Percentiles rank a stretch among this genome's conserved stretches.
These are phyloP conservation scores for Oryctes rhinoceros DNA, from an alignment of 1,140 invertebrate species.

Conservation along the genomic window DNA sequence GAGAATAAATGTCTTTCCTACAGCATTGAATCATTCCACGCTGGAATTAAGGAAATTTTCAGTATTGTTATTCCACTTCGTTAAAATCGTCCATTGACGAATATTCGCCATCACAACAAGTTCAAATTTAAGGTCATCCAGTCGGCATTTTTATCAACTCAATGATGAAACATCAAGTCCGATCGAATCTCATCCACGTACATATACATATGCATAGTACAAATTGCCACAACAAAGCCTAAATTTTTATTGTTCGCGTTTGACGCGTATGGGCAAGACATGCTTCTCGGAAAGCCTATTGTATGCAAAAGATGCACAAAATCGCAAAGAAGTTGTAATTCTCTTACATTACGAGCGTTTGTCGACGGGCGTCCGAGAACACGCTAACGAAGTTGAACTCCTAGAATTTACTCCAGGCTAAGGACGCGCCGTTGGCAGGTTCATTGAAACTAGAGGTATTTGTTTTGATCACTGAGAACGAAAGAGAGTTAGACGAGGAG, in stretches of 20 bases:
- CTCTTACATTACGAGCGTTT: background rate
- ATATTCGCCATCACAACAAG: too few relatives aligned
- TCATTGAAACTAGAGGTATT: conserved; percentile 35
- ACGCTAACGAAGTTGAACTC: background rate
- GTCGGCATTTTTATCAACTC: background rate
- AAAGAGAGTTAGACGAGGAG: background rate
- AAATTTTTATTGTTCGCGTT: background rate
- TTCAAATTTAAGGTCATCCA: background rate
- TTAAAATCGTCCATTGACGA: too few relatives aligned
- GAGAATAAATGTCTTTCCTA: too few relatives aligned
- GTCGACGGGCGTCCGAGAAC: background rate
- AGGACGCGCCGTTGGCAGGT: background rate
- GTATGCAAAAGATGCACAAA: conserved; percentile 28
- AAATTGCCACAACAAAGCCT: background rate
- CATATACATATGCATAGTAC: background rate
- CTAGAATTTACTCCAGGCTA: background rate
- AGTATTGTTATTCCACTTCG: too few relatives aligned
- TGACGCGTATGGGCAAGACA: background rate
- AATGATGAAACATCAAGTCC: background rate
- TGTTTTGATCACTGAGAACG: conserved; percentile 19
- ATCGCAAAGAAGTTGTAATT: conserved; percentile 1
- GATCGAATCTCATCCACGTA: background rate
- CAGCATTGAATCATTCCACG: too few relatives aligned
- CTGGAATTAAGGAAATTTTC: too few relatives aligned
- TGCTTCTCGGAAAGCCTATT: conserved; percentile 20